Percentiles rank a stretch among this genome's conserved stretches.
Evolutionary conservation across 2,113 vertebrate species (phyloP).

Genomic region (Erythrocebus patas): DNA sequence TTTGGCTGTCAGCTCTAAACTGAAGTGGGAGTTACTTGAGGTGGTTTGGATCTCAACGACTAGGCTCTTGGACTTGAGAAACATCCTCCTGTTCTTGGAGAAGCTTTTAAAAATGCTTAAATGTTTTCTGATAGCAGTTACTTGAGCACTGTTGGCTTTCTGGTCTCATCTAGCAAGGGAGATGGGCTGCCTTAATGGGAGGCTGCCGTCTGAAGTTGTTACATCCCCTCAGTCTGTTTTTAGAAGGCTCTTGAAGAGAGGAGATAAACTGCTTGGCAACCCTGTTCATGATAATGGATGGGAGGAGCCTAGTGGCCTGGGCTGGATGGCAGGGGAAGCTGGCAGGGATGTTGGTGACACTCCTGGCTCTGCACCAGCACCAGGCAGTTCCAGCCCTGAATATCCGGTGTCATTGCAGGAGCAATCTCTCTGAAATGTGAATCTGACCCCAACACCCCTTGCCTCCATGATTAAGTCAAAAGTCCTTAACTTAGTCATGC

Average conservation of each 20-base stretch:
- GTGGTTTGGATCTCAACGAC: conserved; percentile 15
- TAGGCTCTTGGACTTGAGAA: conserved; percentile 67
- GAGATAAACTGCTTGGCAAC: conserved; percentile 76
- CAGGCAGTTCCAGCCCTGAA: rapidly evolving
- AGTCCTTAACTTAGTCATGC: not conserved
- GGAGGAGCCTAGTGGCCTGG: not conserved
- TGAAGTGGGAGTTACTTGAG: conserved; percentile 52
- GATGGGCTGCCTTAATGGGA: conserved; percentile 38
- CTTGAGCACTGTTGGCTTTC: not conserved
- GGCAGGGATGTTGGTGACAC: not conserved
- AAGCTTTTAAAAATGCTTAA: conserved; percentile 56
- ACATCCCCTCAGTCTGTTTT: conserved; percentile 79
- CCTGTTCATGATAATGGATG: not conserved
- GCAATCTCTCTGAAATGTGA: not conserved
- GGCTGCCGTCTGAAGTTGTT: conserved; percentile 47
- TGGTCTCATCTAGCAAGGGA: conserved; percentile 5
- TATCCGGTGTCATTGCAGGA: not conserved
- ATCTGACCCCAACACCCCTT: not conserved
- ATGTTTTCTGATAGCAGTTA: conserved; percentile 42
- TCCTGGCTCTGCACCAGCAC: too few relatives aligned
- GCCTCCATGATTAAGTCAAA: not conserved
- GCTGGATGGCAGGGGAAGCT: not conserved
- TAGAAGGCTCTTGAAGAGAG: conserved; percentile 80
- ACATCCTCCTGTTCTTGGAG: conserved; percentile 40
- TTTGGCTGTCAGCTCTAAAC: conserved; percentile 13